phyloP scores from a whole-genome alignment of 2,888 invertebrate genomes.

The Cosmorhoe ocellata region DNA sequence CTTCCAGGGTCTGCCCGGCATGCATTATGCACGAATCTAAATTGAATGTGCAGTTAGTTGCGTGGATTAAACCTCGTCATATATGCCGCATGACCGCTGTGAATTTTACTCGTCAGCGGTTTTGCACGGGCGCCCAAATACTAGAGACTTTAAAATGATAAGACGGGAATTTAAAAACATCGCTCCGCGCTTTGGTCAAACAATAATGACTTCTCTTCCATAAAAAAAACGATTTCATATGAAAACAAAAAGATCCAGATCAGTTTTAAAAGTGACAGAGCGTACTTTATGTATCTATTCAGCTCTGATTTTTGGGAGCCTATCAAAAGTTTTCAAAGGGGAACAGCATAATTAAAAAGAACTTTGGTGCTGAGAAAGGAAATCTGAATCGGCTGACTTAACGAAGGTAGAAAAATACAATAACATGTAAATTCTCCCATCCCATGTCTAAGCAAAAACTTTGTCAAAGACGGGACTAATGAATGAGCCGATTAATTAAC shows the following conservation, averaged over 20 bases:
- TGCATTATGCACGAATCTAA: slow-evolving; percentile 78
- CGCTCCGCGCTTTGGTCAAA: no score
- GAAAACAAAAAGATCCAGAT: no score
- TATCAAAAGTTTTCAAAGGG: slow-evolving; percentile 23
- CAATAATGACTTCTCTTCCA: no score
- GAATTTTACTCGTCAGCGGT: slow-evolving; percentile 39
- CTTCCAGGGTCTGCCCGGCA: slow-evolving; percentile 60
- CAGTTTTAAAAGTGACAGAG: no score
- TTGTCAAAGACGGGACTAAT: slow-evolving; percentile 65
- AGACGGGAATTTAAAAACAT: no score
- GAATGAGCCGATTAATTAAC: slow-evolving; percentile 64
- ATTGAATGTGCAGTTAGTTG: slow-evolving; percentile 77
- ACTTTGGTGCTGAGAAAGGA: slow-evolving; percentile 26
- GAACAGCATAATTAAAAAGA: slow-evolving; percentile 28
- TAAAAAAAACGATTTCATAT: no score
- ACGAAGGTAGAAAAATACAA: slow-evolving; percentile 79
- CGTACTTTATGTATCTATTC: no score
- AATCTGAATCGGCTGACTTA: slow-evolving; percentile 50
- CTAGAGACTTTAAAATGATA: no score
- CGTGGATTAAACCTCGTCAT: slow-evolving; percentile 58
- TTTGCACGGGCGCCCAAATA: slow-evolving; percentile 30
- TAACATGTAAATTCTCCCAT: slow-evolving; percentile 77
- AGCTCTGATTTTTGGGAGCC: not conserved
- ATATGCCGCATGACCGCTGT: slow-evolving; percentile 40
- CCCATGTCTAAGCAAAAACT: slow-evolving; percentile 66